Evolutionary conservation across 1,140 invertebrate species (phyloP), one percentile per base, ranked within the genome.

Genomic region (Bemisia tabaci): DNA sequence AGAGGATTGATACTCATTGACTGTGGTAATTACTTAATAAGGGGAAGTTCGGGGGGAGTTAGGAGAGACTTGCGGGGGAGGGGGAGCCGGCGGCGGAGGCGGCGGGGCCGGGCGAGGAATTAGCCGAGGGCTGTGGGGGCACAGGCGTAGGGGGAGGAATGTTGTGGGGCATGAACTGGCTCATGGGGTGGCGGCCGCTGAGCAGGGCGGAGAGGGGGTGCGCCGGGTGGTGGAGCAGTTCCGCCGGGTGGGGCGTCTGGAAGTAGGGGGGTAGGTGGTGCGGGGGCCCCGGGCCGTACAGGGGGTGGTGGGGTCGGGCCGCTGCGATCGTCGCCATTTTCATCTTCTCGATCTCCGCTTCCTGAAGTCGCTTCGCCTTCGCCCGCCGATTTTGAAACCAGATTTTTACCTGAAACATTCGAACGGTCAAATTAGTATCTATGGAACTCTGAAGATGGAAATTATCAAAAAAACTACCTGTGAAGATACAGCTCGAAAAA

Each of bases 361-460:
- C 94, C 76, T 96, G 93, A 11, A 97, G 82, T 24, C 94, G 84
- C 76, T 97, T 97, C 71, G 91, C 91, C 79, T 97, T 97, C 63
- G 94, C 94, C 59, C 94, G 80, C 9, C 94, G 84, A 77, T 97
- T 97, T 85, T 97, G 94, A 77, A 97, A 97, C 94, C 94, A 97
- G 72, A 96, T 97, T 84, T 96, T 97, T 65, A 94, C 91, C 87
- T 92, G 81, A 58, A 80, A 82, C 69, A 72, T 77, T 73, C 74
- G 65, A 67, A 70, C 12, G 12, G 22, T 26, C 12, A 60, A 1
- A 25, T 25, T 23, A n/a, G 26, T 59, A n/a, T n/a, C n/a, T n/a
- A n/a, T n/a, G n/a, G n/a, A n/a, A n/a, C n/a, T n/a, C n/a, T n/a
- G n/a, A n/a, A n/a, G n/a, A n/a, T 59, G 17, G 17, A 17, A 59